Evolutionary conservation across 2,888 invertebrate genomes (phyloP).

Genomic region (Lepeophtheirus nordmannii): DNA sequence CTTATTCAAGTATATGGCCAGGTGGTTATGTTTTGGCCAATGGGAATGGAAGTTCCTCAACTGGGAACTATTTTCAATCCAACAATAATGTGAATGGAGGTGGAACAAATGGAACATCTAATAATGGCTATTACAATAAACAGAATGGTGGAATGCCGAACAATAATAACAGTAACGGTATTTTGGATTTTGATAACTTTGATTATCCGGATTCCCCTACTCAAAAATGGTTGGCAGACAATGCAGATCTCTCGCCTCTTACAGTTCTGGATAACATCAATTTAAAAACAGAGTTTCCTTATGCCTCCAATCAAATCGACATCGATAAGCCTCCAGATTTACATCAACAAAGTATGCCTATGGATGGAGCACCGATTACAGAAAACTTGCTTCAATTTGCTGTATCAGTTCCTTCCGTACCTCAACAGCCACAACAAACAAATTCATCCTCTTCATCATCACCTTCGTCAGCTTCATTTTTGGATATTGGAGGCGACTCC

Average conservation of each 20-base stretch:
- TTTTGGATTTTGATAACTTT: constrained; percentile 21
- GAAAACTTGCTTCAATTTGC: constrained; percentile 21
- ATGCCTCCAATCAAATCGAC: constrained; percentile 1
- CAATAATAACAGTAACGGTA: constrained; percentile 6
- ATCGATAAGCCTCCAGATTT: constrained; percentile 13
- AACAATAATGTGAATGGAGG: neutral
- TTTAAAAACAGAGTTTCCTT: constrained; percentile 20
- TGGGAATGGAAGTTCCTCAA: neutral
- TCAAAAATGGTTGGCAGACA: constrained; percentile 24
- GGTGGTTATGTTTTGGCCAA: neutral
- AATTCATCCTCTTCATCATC: constrained; percentile 8
- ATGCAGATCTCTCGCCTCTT: constrained; percentile 18
- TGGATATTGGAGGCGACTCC: constrained; percentile 19
- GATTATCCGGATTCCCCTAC: constrained; percentile 21
- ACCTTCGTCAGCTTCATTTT: constrained; percentile 11
- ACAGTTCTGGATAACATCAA: constrained; percentile 22
- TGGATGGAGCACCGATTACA: neutral
- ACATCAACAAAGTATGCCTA: neutral
- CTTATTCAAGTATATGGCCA: neutral
- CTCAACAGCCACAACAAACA: neutral
- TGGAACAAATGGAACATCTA: neutral
- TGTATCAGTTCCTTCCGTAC: constrained; percentile 13
- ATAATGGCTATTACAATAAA: neutral
- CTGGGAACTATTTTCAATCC: constrained; percentile 1
- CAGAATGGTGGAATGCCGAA: neutral